Evolutionary conservation across 2,797 vertebrate species (phyloP).

Genomic region (Parauchenoglanis ngamensis): DNA sequence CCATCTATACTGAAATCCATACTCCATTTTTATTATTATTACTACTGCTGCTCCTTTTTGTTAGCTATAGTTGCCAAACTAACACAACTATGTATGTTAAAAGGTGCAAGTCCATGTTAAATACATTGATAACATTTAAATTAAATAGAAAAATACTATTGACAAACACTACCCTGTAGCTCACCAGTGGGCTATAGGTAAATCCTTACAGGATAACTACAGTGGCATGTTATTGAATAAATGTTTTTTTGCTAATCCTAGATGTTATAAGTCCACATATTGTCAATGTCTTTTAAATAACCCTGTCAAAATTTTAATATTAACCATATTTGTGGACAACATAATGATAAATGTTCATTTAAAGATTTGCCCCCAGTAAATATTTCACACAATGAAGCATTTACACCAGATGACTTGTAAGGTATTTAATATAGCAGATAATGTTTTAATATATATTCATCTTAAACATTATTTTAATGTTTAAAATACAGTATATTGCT

Average conservation of each 20-base stretch:
- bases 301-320: background rate
- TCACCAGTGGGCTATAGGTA: background rate
- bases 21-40: background rate
- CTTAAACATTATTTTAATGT: slow-evolving; percentile 24
- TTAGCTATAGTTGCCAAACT: background rate
- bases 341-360: background rate
- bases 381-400: background rate
- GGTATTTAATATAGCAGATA: slow-evolving; percentile 37
- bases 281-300: background rate
- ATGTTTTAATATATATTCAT: slow-evolving; percentile 11
- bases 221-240: background rate
- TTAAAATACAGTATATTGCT: slow-evolving; percentile 34
- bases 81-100: background rate
- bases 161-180: background rate
- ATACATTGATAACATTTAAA: background rate
- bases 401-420: slow-evolving; percentile 1
- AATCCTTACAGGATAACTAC: too few relatives aligned
- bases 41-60: background rate
- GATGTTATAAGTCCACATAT: too few relatives aligned
- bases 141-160: background rate
- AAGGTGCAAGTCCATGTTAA: background rate
- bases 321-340: background rate
- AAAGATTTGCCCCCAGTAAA: background rate
- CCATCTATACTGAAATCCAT: too few relatives aligned
- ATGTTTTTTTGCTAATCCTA: background rate